phyloP scores from a whole-genome alignment of 2,113 vertebrate species.

The Colius striatus region DNA sequence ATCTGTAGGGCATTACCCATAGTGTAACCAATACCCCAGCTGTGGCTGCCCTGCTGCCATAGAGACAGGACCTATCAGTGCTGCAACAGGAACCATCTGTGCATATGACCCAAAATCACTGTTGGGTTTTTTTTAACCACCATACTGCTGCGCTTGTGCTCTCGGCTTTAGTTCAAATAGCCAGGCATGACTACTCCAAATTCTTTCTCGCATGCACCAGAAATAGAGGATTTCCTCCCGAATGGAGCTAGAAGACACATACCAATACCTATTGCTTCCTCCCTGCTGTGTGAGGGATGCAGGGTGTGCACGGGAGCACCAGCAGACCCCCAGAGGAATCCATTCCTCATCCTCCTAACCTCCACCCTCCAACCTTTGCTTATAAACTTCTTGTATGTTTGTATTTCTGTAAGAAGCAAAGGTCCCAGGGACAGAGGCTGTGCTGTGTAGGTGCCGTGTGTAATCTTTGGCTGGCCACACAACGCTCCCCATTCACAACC shows the following conservation, averaged over 20 bases:
- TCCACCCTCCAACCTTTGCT: background rate
- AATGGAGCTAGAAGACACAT: background rate
- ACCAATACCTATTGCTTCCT: background rate
- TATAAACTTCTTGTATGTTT: background rate
- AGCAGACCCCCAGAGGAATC: background rate
- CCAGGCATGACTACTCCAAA: background rate
- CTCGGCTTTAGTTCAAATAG: background rate
- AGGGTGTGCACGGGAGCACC: background rate
- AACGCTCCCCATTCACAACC: slow-evolving; percentile 41
- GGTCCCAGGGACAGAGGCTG: slow-evolving; percentile 33
- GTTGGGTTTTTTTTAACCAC: background rate
- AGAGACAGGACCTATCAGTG: slow-evolving; percentile 52
- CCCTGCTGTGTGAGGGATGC: fast-evolving
- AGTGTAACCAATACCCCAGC: slow-evolving; percentile 67
- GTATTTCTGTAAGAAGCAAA: background rate
- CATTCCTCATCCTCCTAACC: background rate
- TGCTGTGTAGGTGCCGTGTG: background rate
- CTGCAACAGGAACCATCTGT: slow-evolving; percentile 69
- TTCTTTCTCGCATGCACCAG: background rate
- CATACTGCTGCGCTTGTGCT: background rate
- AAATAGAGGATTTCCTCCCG: background rate
- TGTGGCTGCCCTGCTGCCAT: slow-evolving; percentile 60
- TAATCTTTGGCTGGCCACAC: slow-evolving; percentile 26
- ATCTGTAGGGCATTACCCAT: slow-evolving; percentile 67
- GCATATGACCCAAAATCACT: slow-evolving; percentile 57